Evolutionary conservation across 1,140 invertebrate species (phyloP).

Genomic region (Goniozus legneri): DNA sequence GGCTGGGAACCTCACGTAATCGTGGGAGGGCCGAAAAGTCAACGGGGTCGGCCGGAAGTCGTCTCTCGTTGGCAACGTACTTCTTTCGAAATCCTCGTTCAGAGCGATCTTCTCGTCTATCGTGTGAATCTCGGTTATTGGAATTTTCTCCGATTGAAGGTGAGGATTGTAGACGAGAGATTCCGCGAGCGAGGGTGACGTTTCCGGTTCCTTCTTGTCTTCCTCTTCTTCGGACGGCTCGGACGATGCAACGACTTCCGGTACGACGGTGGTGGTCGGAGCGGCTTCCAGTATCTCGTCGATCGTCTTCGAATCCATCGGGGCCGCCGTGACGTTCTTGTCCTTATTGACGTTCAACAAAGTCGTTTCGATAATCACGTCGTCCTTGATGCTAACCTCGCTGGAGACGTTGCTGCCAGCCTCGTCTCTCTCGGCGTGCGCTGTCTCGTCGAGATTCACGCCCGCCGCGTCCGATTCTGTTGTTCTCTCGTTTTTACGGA

Average conservation of each 20-base stretch:
- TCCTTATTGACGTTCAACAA: constrained; percentile 30
- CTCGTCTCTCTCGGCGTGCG: constrained; percentile 16
- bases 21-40: constrained; percentile 7
- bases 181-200: constrained; percentile 10
- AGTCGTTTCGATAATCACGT: constrained; percentile 40
- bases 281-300: constrained; percentile 16
- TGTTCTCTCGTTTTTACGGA: neutral
- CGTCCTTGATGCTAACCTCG: constrained; percentile 35
- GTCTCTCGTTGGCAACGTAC: constrained; percentile 12
- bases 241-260: too few species aligned
- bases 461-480: too few species aligned
- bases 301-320: neutral
- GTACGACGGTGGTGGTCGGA: constrained; percentile 14
- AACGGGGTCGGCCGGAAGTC: constrained; percentile 11
- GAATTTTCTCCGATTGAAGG: constrained; percentile 4
- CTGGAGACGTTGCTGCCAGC: constrained; percentile 32
- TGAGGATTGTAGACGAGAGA: constrained; percentile 6
- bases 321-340: constrained; percentile 5
- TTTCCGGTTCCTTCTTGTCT: constrained; percentile 7
- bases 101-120: constrained; percentile 26
- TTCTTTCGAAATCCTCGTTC: too few species aligned
- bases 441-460: constrained; percentile 10
- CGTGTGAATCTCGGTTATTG: constrained; percentile 15
- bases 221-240: too few species aligned
- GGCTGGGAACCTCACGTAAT: constrained; percentile 34